These are phyloP conservation scores for Camelus bactrianus DNA, from an alignment of 2,113 vertebrate genomes.

Conservation along the genomic window DNA sequence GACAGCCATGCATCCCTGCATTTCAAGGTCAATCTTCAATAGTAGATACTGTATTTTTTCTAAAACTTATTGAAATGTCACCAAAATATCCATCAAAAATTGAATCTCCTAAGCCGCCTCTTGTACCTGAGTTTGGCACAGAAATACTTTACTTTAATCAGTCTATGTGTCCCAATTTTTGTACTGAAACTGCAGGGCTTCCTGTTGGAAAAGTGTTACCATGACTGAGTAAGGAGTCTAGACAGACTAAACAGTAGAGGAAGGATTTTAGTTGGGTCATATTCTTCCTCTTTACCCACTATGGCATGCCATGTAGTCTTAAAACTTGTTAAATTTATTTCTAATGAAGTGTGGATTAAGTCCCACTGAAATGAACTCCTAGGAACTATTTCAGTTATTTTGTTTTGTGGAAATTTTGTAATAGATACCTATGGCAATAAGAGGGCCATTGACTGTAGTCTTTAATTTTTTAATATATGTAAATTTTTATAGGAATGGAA, in stretches of 20 bases:
- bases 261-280: neutral
- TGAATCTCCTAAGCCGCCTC: neutral
- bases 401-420: conserved; percentile 56
- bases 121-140: neutral
- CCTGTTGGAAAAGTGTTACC: neutral
- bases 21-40: conserved; percentile 30
- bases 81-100: conserved; percentile 14
- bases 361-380: conserved; percentile 38
- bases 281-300: neutral
- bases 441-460: neutral
- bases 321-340: conserved; percentile 55
- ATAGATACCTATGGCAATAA: conserved; percentile 5
- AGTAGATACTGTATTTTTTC: neutral
- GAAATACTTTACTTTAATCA: conserved; percentile 31
- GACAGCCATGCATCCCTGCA: neutral
- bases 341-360: conserved; percentile 17
- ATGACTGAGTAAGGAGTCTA: neutral
- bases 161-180: neutral
- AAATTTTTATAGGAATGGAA: conserved; percentile 49
- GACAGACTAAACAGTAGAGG: neutral
- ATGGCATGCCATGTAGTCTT: neutral
- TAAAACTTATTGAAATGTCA: conserved; percentile 17
- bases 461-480: conserved; percentile 35
- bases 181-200: conserved; percentile 1
- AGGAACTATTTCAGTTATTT: conserved; percentile 32